A percentile compares a stretch with the other conserved stretches of the same genome.
These are phyloP conservation scores for Xyrauchen texanus DNA, from an alignment of 2,113 vertebrate genomes.

Conservation along the genomic window DNA sequence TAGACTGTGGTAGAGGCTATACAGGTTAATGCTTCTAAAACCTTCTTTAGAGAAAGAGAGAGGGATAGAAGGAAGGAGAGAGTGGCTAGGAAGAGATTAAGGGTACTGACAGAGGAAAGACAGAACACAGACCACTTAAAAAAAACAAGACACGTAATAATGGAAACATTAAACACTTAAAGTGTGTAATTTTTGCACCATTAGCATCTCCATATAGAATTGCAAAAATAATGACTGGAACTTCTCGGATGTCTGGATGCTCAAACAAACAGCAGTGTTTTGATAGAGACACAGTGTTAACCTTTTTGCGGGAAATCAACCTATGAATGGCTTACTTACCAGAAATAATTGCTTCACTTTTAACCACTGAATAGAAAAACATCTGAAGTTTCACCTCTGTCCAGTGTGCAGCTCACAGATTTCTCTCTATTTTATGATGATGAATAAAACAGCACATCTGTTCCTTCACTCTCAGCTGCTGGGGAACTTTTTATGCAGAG, in stretches of 20 bases:
- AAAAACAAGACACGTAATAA: neutral
- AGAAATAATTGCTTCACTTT: neutral
- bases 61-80: neutral
- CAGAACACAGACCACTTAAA: neutral
- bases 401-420: conserved; percentile 4
- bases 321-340: too few relatives aligned
- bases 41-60: neutral
- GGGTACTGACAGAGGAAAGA: conserved; percentile 4
- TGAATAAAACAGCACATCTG: conserved; percentile 28
- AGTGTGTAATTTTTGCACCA: too few relatives aligned
- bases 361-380: conserved; percentile 2
- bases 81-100: neutral
- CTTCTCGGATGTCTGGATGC: too few relatives aligned
- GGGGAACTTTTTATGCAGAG: conserved; percentile 4
- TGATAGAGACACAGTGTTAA: too few relatives aligned
- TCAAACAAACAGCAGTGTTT: too few relatives aligned
- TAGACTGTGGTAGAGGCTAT: conserved; percentile 12
- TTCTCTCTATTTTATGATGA: conserved; percentile 38
- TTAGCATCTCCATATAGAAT: too few relatives aligned
- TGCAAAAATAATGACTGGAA: too few relatives aligned
- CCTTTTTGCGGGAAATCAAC: too few relatives aligned
- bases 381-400: neutral
- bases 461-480: conserved; percentile 19
- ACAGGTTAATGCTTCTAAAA: conserved; percentile 33
- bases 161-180: neutral